Percentiles rank a stretch among this genome's conserved stretches.
These are phyloP conservation scores for Sacculina carcini DNA, from an alignment of 2,888 invertebrate genomes.

Conservation along the genomic window DNA sequence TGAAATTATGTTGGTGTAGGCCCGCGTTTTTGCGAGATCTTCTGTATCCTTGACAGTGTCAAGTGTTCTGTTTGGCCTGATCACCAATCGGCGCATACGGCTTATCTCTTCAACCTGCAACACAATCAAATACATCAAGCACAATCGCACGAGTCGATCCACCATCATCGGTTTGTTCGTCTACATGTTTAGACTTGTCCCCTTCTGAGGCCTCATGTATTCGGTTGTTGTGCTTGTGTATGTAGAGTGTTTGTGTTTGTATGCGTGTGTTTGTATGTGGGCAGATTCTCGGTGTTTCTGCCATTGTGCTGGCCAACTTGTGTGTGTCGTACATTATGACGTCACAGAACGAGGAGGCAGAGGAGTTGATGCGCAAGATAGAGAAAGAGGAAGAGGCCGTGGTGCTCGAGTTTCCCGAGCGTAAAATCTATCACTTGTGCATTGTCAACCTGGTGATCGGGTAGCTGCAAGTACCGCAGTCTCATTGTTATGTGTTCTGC, in stretches of 20 bases:
- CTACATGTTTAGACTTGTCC: neutral
- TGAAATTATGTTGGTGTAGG: too few species aligned
- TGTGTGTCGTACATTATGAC: slow-evolving; percentile 99
- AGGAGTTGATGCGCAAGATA: slow-evolving; percentile 92
- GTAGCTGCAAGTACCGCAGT: slow-evolving; percentile 19
- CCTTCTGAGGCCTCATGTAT: neutral
- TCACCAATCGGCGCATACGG: too few species aligned
- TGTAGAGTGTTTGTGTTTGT: neutral
- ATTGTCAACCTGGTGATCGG: slow-evolving; percentile 97
- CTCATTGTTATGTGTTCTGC: too few species aligned
- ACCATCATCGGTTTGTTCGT: neutral
- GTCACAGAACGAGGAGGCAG: slow-evolving; percentile 92
- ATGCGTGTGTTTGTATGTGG: slow-evolving; percentile 13
- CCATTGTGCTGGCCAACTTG: slow-evolving; percentile 91
- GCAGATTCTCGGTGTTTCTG: slow-evolving; percentile 70
- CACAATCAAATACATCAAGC: too few species aligned
- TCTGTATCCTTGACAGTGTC: too few species aligned
- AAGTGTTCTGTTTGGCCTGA: too few species aligned
- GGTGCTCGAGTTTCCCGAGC: slow-evolving; percentile 70
- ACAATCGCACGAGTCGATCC: too few species aligned
- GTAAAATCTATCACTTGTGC: slow-evolving; percentile 80
- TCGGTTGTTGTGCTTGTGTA: neutral
- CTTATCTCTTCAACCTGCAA: too few species aligned
- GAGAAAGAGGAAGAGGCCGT: slow-evolving; percentile 90
- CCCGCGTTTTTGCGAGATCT: too few species aligned